A percentile compares a stretch with the other conserved stretches of the same genome.
Conservation (phyloP, 35 echinoderm and acorn worm genomes). For the Lytechinus pictus region DNA sequence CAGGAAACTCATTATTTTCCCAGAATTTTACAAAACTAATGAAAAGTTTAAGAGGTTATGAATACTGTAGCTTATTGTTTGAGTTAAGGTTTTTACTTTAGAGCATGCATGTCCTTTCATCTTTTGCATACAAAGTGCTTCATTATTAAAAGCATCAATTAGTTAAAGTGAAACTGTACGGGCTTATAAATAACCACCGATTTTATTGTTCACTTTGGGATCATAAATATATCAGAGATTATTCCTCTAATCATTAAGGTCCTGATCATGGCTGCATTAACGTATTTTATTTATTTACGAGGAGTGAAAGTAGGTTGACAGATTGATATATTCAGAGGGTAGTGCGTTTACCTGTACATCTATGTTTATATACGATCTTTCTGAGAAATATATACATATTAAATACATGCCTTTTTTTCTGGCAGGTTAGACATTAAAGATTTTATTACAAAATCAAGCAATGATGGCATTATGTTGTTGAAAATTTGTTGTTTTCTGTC, state of each 20-base stretch:
- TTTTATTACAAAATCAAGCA: not conserved
- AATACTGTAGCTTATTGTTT: not conserved
- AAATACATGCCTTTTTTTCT: not conserved
- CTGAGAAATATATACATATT: not conserved
- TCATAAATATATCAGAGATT: not conserved
- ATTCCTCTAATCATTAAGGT: not conserved
- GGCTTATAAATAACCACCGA: not conserved
- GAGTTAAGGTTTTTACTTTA: not conserved
- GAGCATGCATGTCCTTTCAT: not conserved
- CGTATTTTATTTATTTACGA: not conserved
- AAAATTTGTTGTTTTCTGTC: too few species aligned
- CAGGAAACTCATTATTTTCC: too few species aligned
- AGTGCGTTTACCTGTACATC: not conserved
- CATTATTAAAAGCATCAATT: not conserved
- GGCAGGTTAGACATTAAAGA: not conserved
- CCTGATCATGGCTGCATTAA: not conserved
- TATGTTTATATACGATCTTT: not conserved
- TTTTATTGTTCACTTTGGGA: not conserved
- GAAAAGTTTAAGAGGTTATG: too few species aligned
- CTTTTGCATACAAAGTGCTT: not conserved
- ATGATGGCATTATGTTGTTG: not conserved
- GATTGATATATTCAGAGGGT: not conserved
- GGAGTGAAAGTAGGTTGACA: not conserved
- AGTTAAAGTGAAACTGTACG: not conserved
- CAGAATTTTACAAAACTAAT: too few species aligned